Base-by-base conservation (phyloP, 2,797 vertebrate genomes). In the Meriones psammophilus region DNA sequence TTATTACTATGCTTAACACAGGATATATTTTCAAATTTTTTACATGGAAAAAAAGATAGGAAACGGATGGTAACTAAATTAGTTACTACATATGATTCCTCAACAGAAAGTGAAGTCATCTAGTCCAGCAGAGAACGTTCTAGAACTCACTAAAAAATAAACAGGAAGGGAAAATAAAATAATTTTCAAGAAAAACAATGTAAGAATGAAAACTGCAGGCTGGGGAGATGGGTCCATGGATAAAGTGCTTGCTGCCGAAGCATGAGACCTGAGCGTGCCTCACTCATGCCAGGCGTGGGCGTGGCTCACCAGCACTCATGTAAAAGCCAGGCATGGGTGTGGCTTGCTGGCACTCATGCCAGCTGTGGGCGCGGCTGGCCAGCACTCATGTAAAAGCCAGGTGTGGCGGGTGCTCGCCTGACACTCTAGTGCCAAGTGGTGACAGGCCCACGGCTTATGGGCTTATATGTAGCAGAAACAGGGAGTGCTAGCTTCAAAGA, bases 61-160 rank as follows among this genome's bases (percentile, higher is more conserved):
- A 74, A 79, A 62, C 33, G 58, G 89, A 85, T 10, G 36, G 12
- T 86, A 30, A 85, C 14, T 77, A 79, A 73, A 28, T 15, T 86
- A 26, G 5, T 28, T 85, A 50, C 46, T 4, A 26, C 6, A n/a
- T 80, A n/a, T 7, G 6, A 54, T 60, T 89, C 3, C 26, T 80
- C 84, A 73, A 71, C 68, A 77, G 69, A 94, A 83, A 17, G 8
- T 20, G 15, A 91, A 10, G 33, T 58, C 18, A 54, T 68, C 1
- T 17, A 69, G 62, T 76, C n/a, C 39, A 79, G 26, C 18, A 90
- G 66, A 94, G 69, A 83, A 91, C 24, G 42, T 94, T 83, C 68
- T 36, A 91, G 46, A 92, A 73, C 28, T 88, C 73, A 92, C 8
- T 90, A 78, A 92, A 92, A 88, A 12, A 88, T 14, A 9, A 73